Percentiles rank a stretch among this genome's conserved stretches.
phyloP scores from a whole-genome alignment of 2,888 invertebrate species.

The Herminia tarsipennalis region DNA sequence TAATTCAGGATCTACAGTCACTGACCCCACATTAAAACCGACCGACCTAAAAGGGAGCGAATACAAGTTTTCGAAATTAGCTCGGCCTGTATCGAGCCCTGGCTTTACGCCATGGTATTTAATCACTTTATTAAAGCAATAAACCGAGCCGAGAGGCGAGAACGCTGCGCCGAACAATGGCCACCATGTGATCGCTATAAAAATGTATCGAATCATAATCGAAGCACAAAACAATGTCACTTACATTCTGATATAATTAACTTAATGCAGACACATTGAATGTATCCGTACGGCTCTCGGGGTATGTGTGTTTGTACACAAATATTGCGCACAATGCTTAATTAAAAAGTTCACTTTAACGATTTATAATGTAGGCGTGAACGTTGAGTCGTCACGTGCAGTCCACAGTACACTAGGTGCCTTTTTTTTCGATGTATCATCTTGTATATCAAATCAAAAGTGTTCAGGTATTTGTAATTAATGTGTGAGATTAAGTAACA shows the following conservation, averaged over 20 bases:
- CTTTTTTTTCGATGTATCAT: constrained; percentile 1
- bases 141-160: constrained; percentile 58
- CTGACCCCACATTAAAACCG: constrained; percentile 55
- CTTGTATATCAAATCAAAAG: constrained; percentile 5
- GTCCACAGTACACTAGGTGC: constrained; percentile 21
- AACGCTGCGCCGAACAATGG: constrained; percentile 67
- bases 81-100: constrained; percentile 57
- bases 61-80: constrained; percentile 71
- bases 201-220: constrained; percentile 69
- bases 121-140: constrained; percentile 78
- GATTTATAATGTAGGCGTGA: constrained; percentile 59
- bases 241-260: constrained; percentile 65
- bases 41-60: constrained; percentile 53
- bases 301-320: constrained; percentile 28
- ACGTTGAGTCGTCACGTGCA: constrained; percentile 47
- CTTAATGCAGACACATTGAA: constrained; percentile 62
- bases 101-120: constrained; percentile 72
- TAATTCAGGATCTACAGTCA: constrained; percentile 56
- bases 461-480: constrained; percentile 6
- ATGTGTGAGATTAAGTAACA: not conserved
- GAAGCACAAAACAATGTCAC: constrained; percentile 62
- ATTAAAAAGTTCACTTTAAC: constrained; percentile 67
- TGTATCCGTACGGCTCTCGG: constrained; percentile 44
- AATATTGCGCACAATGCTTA: constrained; percentile 67
- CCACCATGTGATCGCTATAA: constrained; percentile 68